A percentile compares a stretch with the other conserved stretches of the same genome.
phyloP scores from a whole-genome alignment of 2,888 invertebrate genomes.

The Iphiclides podalirius region DNA sequence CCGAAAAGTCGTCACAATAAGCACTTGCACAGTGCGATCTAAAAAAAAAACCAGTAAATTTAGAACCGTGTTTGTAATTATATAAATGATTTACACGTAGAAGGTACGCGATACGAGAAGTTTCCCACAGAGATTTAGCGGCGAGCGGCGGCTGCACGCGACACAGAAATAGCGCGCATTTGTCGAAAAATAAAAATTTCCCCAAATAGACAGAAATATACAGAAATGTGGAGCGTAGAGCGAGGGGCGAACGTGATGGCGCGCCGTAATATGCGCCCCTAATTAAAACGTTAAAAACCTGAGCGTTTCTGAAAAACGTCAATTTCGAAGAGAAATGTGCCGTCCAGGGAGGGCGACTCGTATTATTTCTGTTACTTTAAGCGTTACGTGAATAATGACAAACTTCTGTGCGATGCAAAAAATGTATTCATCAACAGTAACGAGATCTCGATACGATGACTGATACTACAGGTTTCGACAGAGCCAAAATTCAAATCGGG shows the following conservation, averaged over 20 bases:
- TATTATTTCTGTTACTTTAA: conserved; percentile 69
- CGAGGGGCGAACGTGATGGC: conserved; percentile 77
- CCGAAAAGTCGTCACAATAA: neutral
- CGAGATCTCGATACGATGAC: neutral
- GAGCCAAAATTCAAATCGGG: conserved; percentile 18
- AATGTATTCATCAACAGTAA: neutral
- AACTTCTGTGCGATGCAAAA: conserved; percentile 5
- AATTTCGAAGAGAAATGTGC: conserved; percentile 79
- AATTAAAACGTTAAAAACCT: conserved; percentile 80
- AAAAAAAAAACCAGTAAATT: conserved; percentile 22
- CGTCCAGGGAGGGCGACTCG: conserved; percentile 72
- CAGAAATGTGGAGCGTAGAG: conserved; percentile 76
- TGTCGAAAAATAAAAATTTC: conserved; percentile 79
- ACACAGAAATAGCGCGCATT: conserved; percentile 75
- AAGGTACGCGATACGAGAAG: conserved; percentile 46
- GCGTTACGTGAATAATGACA: conserved; percentile 48
- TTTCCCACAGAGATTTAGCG: conserved; percentile 79
- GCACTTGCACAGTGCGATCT: neutral
- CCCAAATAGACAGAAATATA: conserved; percentile 79
- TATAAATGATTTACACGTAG: conserved; percentile 34
- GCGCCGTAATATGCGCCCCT: conserved; percentile 79
- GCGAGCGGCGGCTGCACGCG: conserved; percentile 73
- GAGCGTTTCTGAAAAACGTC: conserved; percentile 77
- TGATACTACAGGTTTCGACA: too few relatives aligned
- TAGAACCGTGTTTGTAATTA: too few relatives aligned